Conservation (phyloP, 2,888 invertebrate species). For the Scaptodrosophila latifasciaeformis region DNA sequence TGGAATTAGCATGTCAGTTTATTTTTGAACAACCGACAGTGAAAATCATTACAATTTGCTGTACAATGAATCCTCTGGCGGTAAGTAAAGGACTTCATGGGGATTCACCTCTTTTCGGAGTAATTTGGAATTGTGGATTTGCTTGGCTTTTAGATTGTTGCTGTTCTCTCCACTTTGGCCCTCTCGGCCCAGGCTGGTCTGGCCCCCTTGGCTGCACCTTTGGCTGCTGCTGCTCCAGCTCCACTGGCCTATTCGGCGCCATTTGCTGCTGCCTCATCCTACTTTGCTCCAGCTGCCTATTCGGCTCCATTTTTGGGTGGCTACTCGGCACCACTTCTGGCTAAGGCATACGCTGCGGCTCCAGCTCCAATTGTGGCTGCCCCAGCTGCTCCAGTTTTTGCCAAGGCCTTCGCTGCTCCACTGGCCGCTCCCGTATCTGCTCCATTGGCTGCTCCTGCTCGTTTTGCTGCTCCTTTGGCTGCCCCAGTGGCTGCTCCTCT, state of each 20-base stretch:
- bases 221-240: constrained; percentile 47
- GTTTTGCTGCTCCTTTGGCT: constrained; percentile 46
- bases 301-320: too few species aligned
- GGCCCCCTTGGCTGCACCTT: constrained; percentile 56
- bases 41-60: constrained; percentile 70
- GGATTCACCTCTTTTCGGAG: neutral
- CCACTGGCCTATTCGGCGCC: constrained; percentile 29
- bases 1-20: constrained; percentile 74
- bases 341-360: constrained; percentile 20
- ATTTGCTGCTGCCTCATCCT: constrained; percentile 33
- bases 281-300: constrained; percentile 33
- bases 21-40: constrained; percentile 75
- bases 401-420: constrained; percentile 42
- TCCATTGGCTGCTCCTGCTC: constrained; percentile 41
- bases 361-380: constrained; percentile 46
- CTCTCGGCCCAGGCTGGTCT: constrained; percentile 71
- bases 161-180: constrained; percentile 73
- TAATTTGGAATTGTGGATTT: neutral
- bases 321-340: too few species aligned
- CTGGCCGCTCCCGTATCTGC: constrained; percentile 50
- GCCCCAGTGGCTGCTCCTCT: constrained; percentile 49
- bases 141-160: constrained; percentile 63
- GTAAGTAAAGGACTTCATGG: constrained; percentile 63
- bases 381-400: constrained; percentile 47
- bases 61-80: constrained; percentile 75